These are phyloP conservation scores for Parascotia fuliginaria DNA, from an alignment of 2,888 invertebrate species.

Conservation along the genomic window DNA sequence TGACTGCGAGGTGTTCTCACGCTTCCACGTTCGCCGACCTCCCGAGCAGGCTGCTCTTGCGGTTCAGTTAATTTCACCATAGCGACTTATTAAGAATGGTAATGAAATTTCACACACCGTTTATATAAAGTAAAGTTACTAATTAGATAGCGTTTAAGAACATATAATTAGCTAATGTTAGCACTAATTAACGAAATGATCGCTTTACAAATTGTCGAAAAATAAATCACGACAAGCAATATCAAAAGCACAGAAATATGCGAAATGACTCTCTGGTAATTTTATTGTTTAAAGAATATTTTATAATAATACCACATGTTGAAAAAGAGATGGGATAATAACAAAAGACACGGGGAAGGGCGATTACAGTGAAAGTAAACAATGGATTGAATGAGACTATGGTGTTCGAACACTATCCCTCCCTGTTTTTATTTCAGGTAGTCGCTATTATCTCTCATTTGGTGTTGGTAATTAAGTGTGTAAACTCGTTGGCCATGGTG, in stretches of 20 bases:
- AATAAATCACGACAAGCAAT: constrained; percentile 8
- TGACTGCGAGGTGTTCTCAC: constrained; percentile 38
- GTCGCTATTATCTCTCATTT: constrained; percentile 21
- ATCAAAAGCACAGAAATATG: constrained; percentile 3
- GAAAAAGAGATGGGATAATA: constrained; percentile 16
- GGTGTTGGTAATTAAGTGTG: constrained; percentile 12
- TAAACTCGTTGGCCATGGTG: constrained; percentile 32
- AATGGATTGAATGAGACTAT: constrained; percentile 28
- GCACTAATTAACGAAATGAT: constrained; percentile 13
- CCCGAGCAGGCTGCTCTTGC: constrained; percentile 36
- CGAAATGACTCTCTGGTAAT: constrained; percentile 6
- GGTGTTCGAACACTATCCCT: constrained; percentile 4
- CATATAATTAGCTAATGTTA: constrained; percentile 16
- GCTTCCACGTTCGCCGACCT: constrained; percentile 29
- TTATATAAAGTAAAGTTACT: constrained; percentile 11
- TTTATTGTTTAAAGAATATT: constrained; percentile 30
- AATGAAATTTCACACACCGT: not conserved
- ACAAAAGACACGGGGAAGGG: constrained; percentile 29
- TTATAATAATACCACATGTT: constrained; percentile 27
- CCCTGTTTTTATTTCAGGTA: constrained; percentile 17
- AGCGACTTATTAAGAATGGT: constrained; percentile 7
- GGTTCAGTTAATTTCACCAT: constrained; percentile 59
- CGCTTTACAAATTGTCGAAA: not conserved
- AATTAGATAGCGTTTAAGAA: constrained; percentile 10
- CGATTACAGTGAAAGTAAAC: constrained; percentile 34